Evolutionary conservation across 2,113 vertebrate species (phyloP), one percentile per base, ranked within the genome.

Genomic region (Donacobius atricapilla): DNA sequence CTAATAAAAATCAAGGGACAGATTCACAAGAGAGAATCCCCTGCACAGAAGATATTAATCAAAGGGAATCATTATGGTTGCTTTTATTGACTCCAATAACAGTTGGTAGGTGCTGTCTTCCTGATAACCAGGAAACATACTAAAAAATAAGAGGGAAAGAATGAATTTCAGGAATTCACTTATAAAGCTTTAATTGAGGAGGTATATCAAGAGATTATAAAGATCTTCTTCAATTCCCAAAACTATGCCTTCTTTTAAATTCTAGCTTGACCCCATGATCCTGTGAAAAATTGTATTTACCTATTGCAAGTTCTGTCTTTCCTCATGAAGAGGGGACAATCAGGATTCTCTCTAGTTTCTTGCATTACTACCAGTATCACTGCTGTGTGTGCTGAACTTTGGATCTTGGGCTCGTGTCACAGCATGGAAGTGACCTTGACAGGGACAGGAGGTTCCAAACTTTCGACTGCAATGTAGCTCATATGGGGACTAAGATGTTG

Each of bases 111-210:
- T 75, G 37, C n/a, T 64, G 39, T 72, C 57, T 85, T 84, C 80
- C 45, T 69, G 31, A 91, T 51, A 85, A 81, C 22, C n/a, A 71
- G 42, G 23, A 53, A 93, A 76, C 31, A 25, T 22, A 44, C 24
- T 69, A 70, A 85, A 89, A 95, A 93, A 48, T 56, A 39, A 76
- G 40, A 78, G 25, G 19, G 27, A 82, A 89, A 76, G 68, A 83
- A 92, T 18, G 1, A 87, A 53, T 40, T 79, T 76, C 0, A 0
- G 11, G 28, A 57, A 72, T 82, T 79, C 30, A 16, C 9, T 93
- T 65, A 7, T 23, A 82, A 85, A 83, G 35, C 11, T 80, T 80
- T 81, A 89, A 61, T 53, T 4, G 1, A 65, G 25, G 14, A 8
- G 2, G 5, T 30, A 5, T 53, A 84, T 50, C 11, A 83, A 87